Base-by-base conservation (phyloP, 1,140 invertebrate genomes). In the Drosophila elegans region DNA sequence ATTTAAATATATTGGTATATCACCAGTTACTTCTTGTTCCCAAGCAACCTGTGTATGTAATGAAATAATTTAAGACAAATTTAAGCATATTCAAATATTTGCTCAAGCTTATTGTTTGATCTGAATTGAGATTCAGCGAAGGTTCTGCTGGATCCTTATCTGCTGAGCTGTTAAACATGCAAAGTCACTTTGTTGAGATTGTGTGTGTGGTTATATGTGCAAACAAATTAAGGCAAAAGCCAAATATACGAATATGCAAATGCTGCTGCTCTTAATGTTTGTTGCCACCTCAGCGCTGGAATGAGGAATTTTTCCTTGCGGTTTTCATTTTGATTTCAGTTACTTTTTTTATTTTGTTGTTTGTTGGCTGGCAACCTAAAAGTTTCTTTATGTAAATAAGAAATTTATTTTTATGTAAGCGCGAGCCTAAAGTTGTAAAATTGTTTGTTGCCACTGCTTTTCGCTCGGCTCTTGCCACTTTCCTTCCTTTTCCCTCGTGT, bases 341-440 rank as follows among this genome's bases (percentile, higher is more conserved):
- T 66, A 45, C 61, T 49, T 68, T 64, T 60, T 55, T 45, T 63
- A 62, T 74, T 62, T 68, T 69, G 52, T 72, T 63, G 41, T 66
- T 57, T 64, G 48, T 51, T 62, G 80, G 41, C 45, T 72, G 84
- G 48, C 48, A 61, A 52, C 80, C 84, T 84, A 84, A 89, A 89
- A 89, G 84, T 89, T 89, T 90, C 84, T 80, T 80, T 89, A 89
- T 89, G 85, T 89, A 89, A 89, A 89, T 89, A 90, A 84, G 85
- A 89, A 90, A 84, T 89, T 89, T 89, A 80, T 89, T 89, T 89
- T 89, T 89, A 89, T 88, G 83, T 89, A 74, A 73, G 75, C 83
- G 83, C 76, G 67, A 74, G 84, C 84, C 84, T 88, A 82, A 88
- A 88, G 83, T 88, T 88, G 72, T 88, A 89, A 88, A 89, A 88